These are phyloP conservation scores for Halcyon leucocephala DNA, from an alignment of 2,797 vertebrate genomes.

Conservation along the genomic window DNA sequence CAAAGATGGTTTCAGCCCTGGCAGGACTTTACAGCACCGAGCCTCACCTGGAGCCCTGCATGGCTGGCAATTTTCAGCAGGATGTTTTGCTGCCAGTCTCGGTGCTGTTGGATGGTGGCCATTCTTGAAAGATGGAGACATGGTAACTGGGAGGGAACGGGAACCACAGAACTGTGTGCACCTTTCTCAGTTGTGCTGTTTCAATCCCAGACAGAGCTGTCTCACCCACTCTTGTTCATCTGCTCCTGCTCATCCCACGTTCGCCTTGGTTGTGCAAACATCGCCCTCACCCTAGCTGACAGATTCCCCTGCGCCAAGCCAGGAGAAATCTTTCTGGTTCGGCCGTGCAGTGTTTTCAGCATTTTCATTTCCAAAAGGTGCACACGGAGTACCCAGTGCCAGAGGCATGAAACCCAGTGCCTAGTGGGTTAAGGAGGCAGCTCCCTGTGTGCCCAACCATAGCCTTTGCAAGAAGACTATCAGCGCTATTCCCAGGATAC, in stretches of 20 bases:
- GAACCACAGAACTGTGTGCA: not conserved
- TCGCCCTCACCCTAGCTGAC: rapidly evolving
- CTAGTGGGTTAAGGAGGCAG: rapidly evolving
- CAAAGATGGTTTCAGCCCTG: not conserved
- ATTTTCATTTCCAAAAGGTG: not conserved
- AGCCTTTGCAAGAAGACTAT: not conserved
- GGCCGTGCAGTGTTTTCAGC: rapidly evolving
- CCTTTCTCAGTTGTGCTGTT: not conserved
- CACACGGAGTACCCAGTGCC: rapidly evolving
- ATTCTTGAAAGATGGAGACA: not conserved
- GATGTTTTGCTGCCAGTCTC: not conserved
- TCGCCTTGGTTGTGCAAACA: not conserved
- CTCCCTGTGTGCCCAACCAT: rapidly evolving
- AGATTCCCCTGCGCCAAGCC: not conserved
- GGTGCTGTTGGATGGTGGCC: not conserved
- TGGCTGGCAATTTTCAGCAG: not conserved
- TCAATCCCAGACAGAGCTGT: not conserved
- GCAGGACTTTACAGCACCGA: not conserved
- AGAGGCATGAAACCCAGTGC: not conserved
- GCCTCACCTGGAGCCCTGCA: not conserved
- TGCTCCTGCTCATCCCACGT: not conserved
- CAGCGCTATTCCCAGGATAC: not conserved
- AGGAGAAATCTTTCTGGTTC: not conserved
- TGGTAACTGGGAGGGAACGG: not conserved
- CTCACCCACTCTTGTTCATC: not conserved